Base-by-base conservation (phyloP, 2,888 invertebrate species). In the Acleris emargana region DNA sequence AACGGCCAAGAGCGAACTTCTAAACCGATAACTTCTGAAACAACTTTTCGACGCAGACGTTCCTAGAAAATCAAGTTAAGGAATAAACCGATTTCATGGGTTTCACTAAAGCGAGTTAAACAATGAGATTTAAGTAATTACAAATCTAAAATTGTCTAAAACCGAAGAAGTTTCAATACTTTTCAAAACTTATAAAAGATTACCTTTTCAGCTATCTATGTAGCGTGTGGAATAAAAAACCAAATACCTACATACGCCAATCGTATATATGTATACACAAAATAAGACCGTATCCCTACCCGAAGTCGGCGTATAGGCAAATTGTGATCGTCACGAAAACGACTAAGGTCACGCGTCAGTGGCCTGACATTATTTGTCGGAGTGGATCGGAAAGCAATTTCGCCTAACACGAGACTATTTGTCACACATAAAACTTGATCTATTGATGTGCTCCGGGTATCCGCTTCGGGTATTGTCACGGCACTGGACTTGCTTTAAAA, bases 341-440 rank as follows among this genome's bases (percentile, higher is more conserved):
- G 83, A 81, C 81, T 81, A 80, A 84, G 84, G 87, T 83, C 82
- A 86, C 87, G 87, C 88, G 78, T 88, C 88, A 88, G 81, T 87
- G 80, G 84, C 79, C 83, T 86, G 84, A 86, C 86, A 87, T 90
- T 91, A 91, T 90, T 89, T 88, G 89, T 89, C 86, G 87, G 83
- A 88, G 86, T 87, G 86, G 87, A 92, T 91, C 86, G 87, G 85
- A 90, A 90, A 87, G 88, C 90, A 89, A 91, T 91, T 90, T 87
- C 81, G 81, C 78, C 86, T 89, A 89, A 88, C 86, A 87, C 84
- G 83, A 83, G 86, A 87, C 89, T 89, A 91, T 91, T 92, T 91
- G 89, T 91, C 89, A 90, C 88, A 86, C 86, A 90, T 88, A 90
- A 87, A 88, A 88, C 86, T 86, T 89, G 90, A 91, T 89, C 82